phyloP scores from a whole-genome alignment of 2,797 vertebrate genomes.

The Rhinatrema bivittatum region DNA sequence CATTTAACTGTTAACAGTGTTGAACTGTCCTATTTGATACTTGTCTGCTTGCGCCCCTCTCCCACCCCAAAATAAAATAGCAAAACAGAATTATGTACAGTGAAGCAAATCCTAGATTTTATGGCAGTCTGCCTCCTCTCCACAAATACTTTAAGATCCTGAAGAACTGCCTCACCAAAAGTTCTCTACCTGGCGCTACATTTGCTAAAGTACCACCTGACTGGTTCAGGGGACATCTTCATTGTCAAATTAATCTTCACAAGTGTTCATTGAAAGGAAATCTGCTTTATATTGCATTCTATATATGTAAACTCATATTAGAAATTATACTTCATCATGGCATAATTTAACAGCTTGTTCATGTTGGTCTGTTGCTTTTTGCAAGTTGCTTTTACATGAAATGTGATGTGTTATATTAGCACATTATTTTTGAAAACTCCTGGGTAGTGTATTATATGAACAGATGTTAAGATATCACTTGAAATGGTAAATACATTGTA shows the following conservation, averaged over 20 bases:
- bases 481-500: constrained; percentile 26
- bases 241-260: neutral
- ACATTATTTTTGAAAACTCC: constrained; percentile 23
- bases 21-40: no score
- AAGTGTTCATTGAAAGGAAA: constrained; percentile 27
- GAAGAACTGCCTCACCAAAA: no score
- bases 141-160: no score
- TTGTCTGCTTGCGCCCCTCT: no score
- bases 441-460: constrained; percentile 23
- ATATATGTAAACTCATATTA: constrained; percentile 22
- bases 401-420: constrained; percentile 18
- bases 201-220: no score
- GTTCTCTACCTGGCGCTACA: constrained; percentile 12
- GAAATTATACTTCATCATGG: constrained; percentile 20
- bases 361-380: constrained; percentile 18
- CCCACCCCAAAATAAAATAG: no score
- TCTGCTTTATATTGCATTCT: constrained; percentile 4
- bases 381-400: constrained; percentile 14
- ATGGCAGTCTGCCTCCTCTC: no score
- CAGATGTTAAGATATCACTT: constrained; percentile 35
- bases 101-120: no score
- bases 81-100: no score
- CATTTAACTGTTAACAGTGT: no score
- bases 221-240: constrained; percentile 11
- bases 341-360: constrained; percentile 28